Percentiles rank a stretch among this genome's conserved stretches.
These are phyloP conservation scores for Physella acuta DNA, from an alignment of 1,140 invertebrate genomes.

Conservation along the genomic window DNA sequence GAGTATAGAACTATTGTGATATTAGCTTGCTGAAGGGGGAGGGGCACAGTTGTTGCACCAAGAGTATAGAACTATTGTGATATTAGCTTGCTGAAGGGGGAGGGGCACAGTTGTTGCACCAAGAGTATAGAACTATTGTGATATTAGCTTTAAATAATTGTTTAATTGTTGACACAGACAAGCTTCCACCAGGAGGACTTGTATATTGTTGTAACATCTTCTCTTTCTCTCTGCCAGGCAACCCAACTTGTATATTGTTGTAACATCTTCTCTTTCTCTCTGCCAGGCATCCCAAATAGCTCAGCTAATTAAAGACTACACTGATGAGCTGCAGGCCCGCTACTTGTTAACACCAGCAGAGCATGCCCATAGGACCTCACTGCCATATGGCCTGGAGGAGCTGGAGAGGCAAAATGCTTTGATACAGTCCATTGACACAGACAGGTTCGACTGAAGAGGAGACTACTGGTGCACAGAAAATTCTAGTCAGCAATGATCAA, in stretches of 20 bases:
- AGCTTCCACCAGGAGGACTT: not conserved
- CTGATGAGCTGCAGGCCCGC: slow-evolving; percentile 47
- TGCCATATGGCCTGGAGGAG: slow-evolving; percentile 30
- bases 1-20: no score
- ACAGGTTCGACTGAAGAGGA: no score
- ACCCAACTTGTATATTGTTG: slow-evolving; percentile 66
- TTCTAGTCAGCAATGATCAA: no score
- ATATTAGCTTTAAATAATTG: no score
- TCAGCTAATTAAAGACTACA: slow-evolving; percentile 87
- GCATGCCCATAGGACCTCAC: slow-evolving; percentile 29
- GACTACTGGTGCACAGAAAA: no score
- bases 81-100: no score
- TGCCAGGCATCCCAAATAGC: slow-evolving; percentile 88
- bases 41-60: no score
- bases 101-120: no score
- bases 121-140: no score
- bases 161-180: no score
- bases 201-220: not conserved
- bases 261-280: not conserved
- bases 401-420: slow-evolving; percentile 31
- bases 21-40: no score
- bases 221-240: slow-evolving; percentile 66
- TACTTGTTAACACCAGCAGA: slow-evolving; percentile 37
- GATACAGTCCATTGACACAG: slow-evolving; percentile 23
- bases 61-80: no score